A percentile compares a stretch with the other conserved stretches of the same genome.
These are phyloP conservation scores for Patiria miniata DNA, from an alignment of 35 echinoderm and acorn worm species.

Conservation along the genomic window DNA sequence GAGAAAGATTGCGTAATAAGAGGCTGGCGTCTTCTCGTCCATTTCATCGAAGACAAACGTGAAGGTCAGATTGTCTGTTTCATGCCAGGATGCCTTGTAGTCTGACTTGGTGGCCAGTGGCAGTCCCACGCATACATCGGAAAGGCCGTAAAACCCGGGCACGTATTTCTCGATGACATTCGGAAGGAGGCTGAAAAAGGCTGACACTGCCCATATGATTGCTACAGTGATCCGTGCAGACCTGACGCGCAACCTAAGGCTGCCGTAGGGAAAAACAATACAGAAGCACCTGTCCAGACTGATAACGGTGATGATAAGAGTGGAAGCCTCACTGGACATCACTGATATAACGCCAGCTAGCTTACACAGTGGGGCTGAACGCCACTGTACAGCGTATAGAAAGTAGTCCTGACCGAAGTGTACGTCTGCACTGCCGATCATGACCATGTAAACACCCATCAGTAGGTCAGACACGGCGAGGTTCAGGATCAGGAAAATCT, in stretches of 20 bases:
- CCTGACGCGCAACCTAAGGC: neutral
- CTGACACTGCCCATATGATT: conserved; percentile 10
- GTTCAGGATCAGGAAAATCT: conserved; percentile 38
- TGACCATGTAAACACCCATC: conserved; percentile 64
- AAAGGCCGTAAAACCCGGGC: conserved; percentile 49
- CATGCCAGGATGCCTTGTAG: conserved; percentile 10
- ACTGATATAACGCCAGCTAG: conserved; percentile 48
- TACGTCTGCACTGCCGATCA: conserved; percentile 48
- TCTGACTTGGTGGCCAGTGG: conserved; percentile 44
- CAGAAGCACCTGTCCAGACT: conserved; percentile 63
- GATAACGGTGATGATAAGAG: conserved; percentile 53
- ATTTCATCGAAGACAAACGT: neutral
- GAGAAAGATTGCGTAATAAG: conserved; percentile 51
- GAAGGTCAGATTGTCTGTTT: neutral
- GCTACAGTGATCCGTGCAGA: neutral
- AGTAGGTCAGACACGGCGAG: conserved; percentile 53
- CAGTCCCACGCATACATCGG: conserved; percentile 60
- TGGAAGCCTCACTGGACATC: conserved; percentile 53
- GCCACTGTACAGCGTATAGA: conserved; percentile 32
- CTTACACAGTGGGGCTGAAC: conserved; percentile 27
- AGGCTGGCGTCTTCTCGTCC: conserved; percentile 24
- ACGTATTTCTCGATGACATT: conserved; percentile 23
- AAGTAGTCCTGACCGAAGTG: conserved; percentile 44
- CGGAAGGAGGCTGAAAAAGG: conserved; percentile 38
- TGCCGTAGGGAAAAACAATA: conserved; percentile 62